These are phyloP conservation scores for Choreutis nemorana DNA, from an alignment of 2,888 invertebrate species.

Conservation along the genomic window DNA sequence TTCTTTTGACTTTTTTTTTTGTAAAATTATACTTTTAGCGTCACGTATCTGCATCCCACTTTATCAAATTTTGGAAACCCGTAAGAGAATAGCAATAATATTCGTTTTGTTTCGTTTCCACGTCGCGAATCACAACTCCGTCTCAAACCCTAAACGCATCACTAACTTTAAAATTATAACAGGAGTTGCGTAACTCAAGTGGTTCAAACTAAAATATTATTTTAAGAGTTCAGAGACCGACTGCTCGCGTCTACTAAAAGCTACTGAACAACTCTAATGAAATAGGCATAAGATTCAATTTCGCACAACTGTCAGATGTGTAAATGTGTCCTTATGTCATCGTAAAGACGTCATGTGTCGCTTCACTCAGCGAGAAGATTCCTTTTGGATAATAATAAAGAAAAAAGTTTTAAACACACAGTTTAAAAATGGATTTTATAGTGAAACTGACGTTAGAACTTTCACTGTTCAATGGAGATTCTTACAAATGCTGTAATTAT, in stretches of 20 bases:
- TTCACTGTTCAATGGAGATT: too few species aligned
- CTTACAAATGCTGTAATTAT: conserved; percentile 4
- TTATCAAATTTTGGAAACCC: too few species aligned
- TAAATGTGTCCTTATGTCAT: conserved; percentile 30
- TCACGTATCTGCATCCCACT: too few species aligned
- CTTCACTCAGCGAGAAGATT: conserved; percentile 58
- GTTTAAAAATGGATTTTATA: conserved; percentile 20
- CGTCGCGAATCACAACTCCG: too few species aligned
- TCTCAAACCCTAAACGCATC: too few species aligned
- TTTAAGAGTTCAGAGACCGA: conserved; percentile 62
- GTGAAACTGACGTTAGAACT: conserved; percentile 27
- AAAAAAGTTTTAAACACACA: conserved; percentile 22
- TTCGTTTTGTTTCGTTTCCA: too few species aligned
- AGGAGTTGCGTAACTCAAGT: conserved; percentile 57
- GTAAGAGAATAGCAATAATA: too few species aligned
- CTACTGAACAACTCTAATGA: conserved; percentile 18
- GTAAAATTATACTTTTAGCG: too few species aligned
- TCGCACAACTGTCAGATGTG: conserved; percentile 18
- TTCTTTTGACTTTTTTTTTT: too few species aligned
- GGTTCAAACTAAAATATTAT: conserved; percentile 60
- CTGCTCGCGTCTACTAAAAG: too few species aligned
- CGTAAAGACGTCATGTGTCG: conserved; percentile 48
- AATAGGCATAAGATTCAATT: conserved; percentile 33
- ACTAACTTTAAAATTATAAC: conserved; percentile 57
- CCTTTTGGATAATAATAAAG: conserved; percentile 58